These are phyloP conservation scores for Lypha dubia DNA, from an alignment of 2,888 invertebrate genomes.

Conservation along the genomic window DNA sequence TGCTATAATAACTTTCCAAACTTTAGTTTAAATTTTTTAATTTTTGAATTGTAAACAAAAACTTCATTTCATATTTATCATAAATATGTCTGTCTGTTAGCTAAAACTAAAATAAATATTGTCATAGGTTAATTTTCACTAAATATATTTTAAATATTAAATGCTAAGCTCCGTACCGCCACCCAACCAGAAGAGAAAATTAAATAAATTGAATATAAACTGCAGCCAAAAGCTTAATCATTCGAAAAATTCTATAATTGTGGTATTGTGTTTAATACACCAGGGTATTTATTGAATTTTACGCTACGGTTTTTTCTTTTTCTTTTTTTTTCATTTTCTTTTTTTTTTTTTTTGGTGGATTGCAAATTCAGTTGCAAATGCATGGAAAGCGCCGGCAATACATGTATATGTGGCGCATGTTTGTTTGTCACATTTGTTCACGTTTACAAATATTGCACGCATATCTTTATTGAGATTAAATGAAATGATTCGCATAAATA, in stretches of 20 bases:
- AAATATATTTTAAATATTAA: conserved; percentile 39
- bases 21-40: too few relatives aligned
- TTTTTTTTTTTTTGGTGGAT: background rate
- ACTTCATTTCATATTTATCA: conserved; percentile 6
- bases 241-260: conserved; percentile 67
- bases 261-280: conserved; percentile 59
- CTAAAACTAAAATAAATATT: conserved; percentile 18
- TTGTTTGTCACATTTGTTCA: conserved; percentile 36
- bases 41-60: too few relatives aligned
- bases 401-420: background rate
- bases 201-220: conserved; percentile 21
- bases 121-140: conserved; percentile 35
- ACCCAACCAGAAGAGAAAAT: background rate
- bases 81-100: conserved; percentile 26
- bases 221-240: conserved; percentile 64
- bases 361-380: conserved; percentile 29
- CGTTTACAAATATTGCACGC: conserved; percentile 46
- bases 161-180: too few relatives aligned
- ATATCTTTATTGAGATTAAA: conserved; percentile 61
- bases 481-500: conserved; percentile 48
- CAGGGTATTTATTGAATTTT: conserved; percentile 62
- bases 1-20: too few relatives aligned
- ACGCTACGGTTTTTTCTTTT: background rate
- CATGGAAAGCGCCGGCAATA: background rate
- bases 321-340: conserved; percentile 1